Conservation (phyloP, 2,797 vertebrate species). For the Mormyrops attenuatus region DNA sequence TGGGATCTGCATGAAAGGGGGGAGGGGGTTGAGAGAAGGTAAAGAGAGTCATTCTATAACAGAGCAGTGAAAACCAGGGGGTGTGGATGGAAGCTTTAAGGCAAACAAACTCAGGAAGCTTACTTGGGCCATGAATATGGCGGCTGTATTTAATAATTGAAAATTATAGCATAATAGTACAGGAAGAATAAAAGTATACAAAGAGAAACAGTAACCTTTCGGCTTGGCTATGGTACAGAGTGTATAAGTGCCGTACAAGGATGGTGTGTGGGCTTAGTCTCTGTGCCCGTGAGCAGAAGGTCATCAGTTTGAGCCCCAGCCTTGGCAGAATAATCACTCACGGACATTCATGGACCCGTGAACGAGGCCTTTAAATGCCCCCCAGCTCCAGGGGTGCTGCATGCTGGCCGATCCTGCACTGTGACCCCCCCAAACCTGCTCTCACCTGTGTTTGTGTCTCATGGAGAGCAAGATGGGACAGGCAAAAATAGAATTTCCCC, state of each 20-base stretch:
- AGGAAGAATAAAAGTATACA: background rate
- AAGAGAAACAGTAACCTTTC: background rate
- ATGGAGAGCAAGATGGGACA: background rate
- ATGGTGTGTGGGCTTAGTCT: background rate
- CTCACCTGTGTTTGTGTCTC: background rate
- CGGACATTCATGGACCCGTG: background rate
- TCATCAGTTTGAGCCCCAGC: background rate
- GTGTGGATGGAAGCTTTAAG: background rate
- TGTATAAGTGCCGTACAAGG: background rate
- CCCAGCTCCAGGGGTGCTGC: background rate
- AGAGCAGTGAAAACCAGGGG: background rate
- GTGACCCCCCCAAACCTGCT: background rate
- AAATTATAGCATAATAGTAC: background rate
- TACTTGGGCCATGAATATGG: background rate
- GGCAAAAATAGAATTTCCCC: background rate
- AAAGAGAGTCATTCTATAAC: background rate
- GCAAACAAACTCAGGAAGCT: background rate
- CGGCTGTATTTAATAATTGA: background rate
- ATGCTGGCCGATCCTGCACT: background rate
- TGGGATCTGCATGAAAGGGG: slow-evolving; percentile 58
- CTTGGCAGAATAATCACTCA: background rate
- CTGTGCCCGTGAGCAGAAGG: background rate
- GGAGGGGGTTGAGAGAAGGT: slow-evolving; percentile 15
- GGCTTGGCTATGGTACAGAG: background rate
- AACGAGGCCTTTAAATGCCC: background rate